Evolutionary conservation across 2,888 invertebrate species (phyloP), one percentile per base, ranked within the genome.

Genomic region (Cabera pusaria): DNA sequence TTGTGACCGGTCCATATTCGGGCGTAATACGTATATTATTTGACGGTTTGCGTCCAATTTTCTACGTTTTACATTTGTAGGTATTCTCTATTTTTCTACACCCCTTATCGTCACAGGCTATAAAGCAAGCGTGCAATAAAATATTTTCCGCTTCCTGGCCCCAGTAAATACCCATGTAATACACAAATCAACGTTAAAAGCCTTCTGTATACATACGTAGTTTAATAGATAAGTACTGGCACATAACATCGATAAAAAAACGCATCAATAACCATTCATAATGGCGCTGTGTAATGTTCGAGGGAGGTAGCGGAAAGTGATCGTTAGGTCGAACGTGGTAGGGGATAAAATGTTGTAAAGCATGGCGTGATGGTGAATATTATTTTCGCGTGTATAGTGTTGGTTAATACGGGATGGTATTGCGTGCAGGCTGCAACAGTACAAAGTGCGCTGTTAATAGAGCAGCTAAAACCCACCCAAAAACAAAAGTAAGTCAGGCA

Each of bases 211-310:
- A 35, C 48, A 50, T 54, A 52, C 41, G 39, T 40, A 38, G 43
- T 39, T 46, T 58, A 55, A 56, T 56, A 52, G 49, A 53, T 50
- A 50, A 49, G 47, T 53, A 53, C 49, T 45, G 52, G 29, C 26
- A 45, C 42, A 49, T 50, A 52, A 48, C 50, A 48, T 45, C 40
- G 50, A 49, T 46, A 57, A 59, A 56, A 62, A 59, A 57, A 53
- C 46, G 44, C 56, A 59, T 61, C 58, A 64, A 65, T 63, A 61
- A 59, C 49, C 54, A 51, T 63, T 64, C 52, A 59, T 59, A 63
- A 54, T 53, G 47, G 38, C 25, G 23, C 22, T 44, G 26, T 52
- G 44, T 43, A 43, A 53, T 50, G 44, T 38, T 46, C 32, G 35
- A 21, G 16, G 26, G 31, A 39, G 42, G 43, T 38, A 34, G 12